phyloP scores from a whole-genome alignment of 2,113 vertebrate species.

The Rostratula benghalensis region DNA sequence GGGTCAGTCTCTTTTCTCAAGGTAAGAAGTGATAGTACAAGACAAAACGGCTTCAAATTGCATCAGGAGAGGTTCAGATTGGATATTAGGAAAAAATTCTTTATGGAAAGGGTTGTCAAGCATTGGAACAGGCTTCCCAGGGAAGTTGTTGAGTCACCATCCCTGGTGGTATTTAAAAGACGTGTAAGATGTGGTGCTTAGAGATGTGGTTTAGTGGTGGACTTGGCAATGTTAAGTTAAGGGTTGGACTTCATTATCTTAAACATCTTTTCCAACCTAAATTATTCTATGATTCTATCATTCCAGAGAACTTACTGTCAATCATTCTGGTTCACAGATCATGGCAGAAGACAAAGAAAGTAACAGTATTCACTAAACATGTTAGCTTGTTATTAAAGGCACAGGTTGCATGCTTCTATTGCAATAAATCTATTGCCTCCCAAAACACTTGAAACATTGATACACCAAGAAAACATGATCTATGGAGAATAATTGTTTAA shows the following conservation, averaged over 20 bases:
- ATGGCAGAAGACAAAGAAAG: background rate
- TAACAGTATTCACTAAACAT: background rate
- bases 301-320: background rate
- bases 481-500: conserved; percentile 10
- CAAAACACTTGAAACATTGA: background rate
- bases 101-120: accelerated
- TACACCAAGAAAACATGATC: background rate
- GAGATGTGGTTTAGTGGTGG: background rate
- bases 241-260: accelerated
- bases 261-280: background rate
- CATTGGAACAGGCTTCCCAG: background rate
- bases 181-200: accelerated
- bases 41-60: background rate
- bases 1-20: background rate
- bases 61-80: accelerated
- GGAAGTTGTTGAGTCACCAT: background rate
- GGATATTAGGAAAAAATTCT: background rate
- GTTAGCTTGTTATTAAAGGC: background rate
- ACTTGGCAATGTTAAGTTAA: background rate
- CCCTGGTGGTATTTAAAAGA: background rate
- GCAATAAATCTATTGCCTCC: background rate
- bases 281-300: background rate
- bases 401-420: background rate
- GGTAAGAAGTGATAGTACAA: background rate
- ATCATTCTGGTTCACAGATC: background rate